Evolutionary conservation across 2,113 vertebrate genomes (phyloP).

Genomic region (Xyliphius kryptos): DNA sequence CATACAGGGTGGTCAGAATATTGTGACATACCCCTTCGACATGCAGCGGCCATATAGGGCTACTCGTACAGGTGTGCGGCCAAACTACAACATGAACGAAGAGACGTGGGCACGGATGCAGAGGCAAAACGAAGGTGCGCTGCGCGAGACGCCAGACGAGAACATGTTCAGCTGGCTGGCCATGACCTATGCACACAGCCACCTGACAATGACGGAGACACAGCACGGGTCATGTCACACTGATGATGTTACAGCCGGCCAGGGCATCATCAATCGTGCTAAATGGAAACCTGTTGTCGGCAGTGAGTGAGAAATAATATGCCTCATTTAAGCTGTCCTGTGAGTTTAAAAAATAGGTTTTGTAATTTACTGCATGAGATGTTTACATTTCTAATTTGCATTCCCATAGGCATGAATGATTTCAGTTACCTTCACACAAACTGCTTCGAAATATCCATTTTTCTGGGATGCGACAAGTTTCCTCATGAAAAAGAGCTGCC

Average conservation of each 20-base stretch:
- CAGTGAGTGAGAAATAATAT: constrained; percentile 76
- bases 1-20: constrained; percentile 83
- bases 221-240: constrained; percentile 86
- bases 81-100: constrained; percentile 42
- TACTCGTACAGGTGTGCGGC: neutral
- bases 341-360: too few relatives aligned
- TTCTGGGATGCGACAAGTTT: constrained; percentile 94
- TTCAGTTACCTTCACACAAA: constrained; percentile 98
- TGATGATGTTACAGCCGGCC: constrained; percentile 90
- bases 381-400: too few relatives aligned
- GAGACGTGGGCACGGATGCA: constrained; percentile 68
- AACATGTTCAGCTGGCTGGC: constrained; percentile 94
- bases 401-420: constrained; percentile 98
- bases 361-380: too few relatives aligned
- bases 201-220: constrained; percentile 89
- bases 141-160: constrained; percentile 68
- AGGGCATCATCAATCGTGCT: constrained; percentile 90
- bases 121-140: constrained; percentile 58
- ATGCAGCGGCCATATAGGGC: constrained; percentile 53
- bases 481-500: constrained; percentile 89
- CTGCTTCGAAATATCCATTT: constrained; percentile 96
- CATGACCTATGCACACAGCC: constrained; percentile 90
- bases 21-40: constrained; percentile 80
- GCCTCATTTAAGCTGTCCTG: too few relatives aligned
- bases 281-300: constrained; percentile 94